Base-by-base conservation (phyloP, 2,797 vertebrate species). In the Enteromius thamalakanensis region DNA sequence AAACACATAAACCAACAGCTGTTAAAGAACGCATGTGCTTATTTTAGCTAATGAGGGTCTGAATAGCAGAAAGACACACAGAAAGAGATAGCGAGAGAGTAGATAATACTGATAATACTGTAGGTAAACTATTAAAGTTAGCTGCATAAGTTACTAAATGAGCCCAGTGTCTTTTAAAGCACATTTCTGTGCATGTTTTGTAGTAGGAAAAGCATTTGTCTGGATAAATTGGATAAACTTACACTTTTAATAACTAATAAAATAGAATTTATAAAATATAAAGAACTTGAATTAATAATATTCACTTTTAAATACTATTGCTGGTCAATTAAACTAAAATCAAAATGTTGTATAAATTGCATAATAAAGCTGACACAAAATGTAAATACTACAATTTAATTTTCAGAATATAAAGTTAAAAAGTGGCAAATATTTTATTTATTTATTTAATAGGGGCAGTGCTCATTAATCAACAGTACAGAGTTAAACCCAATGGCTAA, bases 11-110 rank as follows among this genome's bases (percentile, higher is more conserved):
- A 93, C 86, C 76, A 40, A 76, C 86, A 90, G 92, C 91, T 87
- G 90, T 94, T 92, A 93, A 94, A 94, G 92, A 91, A 92, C 91
- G 91, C 62, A 80, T 93, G 91, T 89, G 91, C 91, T 93, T 90
- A 89, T 93, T 94, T 93, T 88, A 89, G 90, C 91, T 95, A 93
- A 94, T 94, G 93, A 94, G 92, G 90, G 91, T 29, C 76, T 77
- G 65, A 81, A 78, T 37, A 47, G 69, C 60, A 49, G 34, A 19
- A 47, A 42, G 77, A 68, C 37, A 71, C 68, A 81, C 14, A 29
- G 49, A 45, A 26, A 62, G 58, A 67, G 74, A 53, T 6, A 37
- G 58, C 1, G 34, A 45, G 49, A 69, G 81, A 69, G 51, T n/a
- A n/a, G n/a, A n/a, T n/a, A n/a, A n/a, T n/a, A n/a, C n/a, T n/a